Percentiles rank a stretch among this genome's conserved stretches.
Evolutionary conservation across 2,888 invertebrate species (phyloP).

Genomic region (Philonicus albiceps): DNA sequence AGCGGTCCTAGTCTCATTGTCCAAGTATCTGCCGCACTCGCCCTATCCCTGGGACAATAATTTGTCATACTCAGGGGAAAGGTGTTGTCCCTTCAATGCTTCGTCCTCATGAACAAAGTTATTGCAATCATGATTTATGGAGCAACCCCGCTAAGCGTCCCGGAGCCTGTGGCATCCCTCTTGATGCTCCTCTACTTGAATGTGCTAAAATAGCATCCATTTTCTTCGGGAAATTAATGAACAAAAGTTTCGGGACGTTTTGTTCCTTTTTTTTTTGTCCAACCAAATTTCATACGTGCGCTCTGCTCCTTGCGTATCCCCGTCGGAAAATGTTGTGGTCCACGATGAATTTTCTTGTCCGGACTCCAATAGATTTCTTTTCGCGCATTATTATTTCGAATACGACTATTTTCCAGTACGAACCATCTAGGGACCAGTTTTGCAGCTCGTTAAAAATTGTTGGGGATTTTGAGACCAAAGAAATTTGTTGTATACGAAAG

Average conservation of each 20-base stretch:
- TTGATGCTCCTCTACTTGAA: too few relatives aligned
- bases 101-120: constrained; percentile 19
- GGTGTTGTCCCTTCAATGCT: constrained; percentile 33
- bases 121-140: constrained; percentile 35
- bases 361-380: not conserved
- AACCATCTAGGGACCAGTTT: not conserved
- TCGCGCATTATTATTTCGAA: not conserved
- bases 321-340: not conserved
- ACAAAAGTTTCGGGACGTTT: not conserved
- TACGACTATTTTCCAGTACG: not conserved
- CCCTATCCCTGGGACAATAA: constrained; percentile 24
- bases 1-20: not conserved
- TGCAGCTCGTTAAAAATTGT: not conserved
- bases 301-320: not conserved
- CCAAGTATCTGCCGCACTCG: not conserved
- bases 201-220: not conserved
- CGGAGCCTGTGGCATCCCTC: not conserved
- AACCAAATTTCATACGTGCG: not conserved
- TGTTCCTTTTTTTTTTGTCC: too few relatives aligned
- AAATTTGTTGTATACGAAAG: not conserved
- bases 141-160: constrained; percentile 10
- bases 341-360: not conserved
- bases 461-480: not conserved
- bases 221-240: constrained; percentile 1
- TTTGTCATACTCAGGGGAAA: constrained; percentile 30